phyloP scores from a whole-genome alignment of 2,113 vertebrate species.

The Larimichthys polyactis region DNA sequence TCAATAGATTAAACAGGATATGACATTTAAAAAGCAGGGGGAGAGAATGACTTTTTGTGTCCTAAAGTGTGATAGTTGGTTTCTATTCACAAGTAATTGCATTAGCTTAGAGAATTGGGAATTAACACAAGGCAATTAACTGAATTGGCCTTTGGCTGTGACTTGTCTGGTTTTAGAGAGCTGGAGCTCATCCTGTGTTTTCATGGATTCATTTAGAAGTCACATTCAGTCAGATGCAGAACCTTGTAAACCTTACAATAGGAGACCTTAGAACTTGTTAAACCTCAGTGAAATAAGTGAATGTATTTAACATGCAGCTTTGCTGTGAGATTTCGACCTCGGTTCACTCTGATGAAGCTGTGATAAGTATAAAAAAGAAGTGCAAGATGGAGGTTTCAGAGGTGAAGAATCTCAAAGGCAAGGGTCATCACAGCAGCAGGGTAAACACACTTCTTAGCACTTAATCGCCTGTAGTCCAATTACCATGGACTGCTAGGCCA shows the following conservation, averaged over 20 bases:
- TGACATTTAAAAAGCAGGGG: slow-evolving; percentile 60
- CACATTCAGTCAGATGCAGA: slow-evolving; percentile 46
- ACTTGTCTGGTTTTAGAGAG: slow-evolving; percentile 70
- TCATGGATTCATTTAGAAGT: slow-evolving; percentile 68
- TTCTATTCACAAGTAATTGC: slow-evolving; percentile 81
- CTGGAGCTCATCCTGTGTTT: slow-evolving; percentile 64
- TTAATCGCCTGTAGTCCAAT: slow-evolving; percentile 67
- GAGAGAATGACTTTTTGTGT: slow-evolving; percentile 54
- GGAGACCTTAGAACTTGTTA: slow-evolving; percentile 3
- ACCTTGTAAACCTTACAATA: slow-evolving; percentile 37
- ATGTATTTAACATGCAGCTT: not conserved
- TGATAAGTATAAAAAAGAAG: not conserved
- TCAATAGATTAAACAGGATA: slow-evolving; percentile 51
- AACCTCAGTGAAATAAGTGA: slow-evolving; percentile 14
- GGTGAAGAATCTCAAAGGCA: slow-evolving; percentile 27
- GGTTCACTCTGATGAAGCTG: slow-evolving; percentile 31
- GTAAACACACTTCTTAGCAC: slow-evolving; percentile 38
- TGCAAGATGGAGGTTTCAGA: slow-evolving; percentile 21
- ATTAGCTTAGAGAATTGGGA: slow-evolving; percentile 76
- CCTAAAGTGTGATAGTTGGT: slow-evolving; percentile 67
- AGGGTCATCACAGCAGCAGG: slow-evolving; percentile 32
- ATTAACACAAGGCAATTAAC: slow-evolving; percentile 81
- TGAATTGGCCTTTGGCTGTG: slow-evolving; percentile 80
- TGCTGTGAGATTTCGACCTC: not conserved
- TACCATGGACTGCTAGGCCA: slow-evolving; percentile 45